Evolutionary conservation across 1,140 invertebrate species (phyloP).

Genomic region (Melanaphis sacchari): DNA sequence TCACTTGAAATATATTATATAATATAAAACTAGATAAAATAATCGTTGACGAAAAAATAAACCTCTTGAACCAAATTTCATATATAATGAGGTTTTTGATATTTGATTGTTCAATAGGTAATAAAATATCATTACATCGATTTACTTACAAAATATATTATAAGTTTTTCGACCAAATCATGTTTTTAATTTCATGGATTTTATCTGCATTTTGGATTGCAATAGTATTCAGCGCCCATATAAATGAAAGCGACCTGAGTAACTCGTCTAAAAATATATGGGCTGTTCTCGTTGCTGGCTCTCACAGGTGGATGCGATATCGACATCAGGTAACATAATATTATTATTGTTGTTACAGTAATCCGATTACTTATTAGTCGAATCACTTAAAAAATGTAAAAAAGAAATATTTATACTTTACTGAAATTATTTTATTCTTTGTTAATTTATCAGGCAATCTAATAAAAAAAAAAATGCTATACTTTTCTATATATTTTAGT

Average conservation of each 20-base stretch:
- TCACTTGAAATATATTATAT: background rate
- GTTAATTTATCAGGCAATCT: no score
- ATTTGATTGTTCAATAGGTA: background rate
- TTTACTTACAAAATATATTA: background rate
- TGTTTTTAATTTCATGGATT: background rate
- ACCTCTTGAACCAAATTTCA: background rate
- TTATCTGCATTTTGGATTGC: background rate
- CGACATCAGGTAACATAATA: slow-evolving; percentile 67
- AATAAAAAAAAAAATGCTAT: no score
- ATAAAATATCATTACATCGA: background rate
- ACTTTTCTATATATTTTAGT: no score
- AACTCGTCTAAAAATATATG: slow-evolving; percentile 61
- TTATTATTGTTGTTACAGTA: background rate
- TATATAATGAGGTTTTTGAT: background rate
- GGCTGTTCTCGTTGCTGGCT: slow-evolving; percentile 72
- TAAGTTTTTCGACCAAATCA: background rate
- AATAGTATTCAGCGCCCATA: background rate
- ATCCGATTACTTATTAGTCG: no score
- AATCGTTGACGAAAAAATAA: background rate
- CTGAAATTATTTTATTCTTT: no score
- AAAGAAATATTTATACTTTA: no score
- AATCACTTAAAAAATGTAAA: no score
- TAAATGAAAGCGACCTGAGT: background rate
- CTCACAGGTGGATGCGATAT: slow-evolving; percentile 69
- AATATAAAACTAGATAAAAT: background rate